Conservation (phyloP, 2,797 vertebrate genomes). For the Otus scops region DNA sequence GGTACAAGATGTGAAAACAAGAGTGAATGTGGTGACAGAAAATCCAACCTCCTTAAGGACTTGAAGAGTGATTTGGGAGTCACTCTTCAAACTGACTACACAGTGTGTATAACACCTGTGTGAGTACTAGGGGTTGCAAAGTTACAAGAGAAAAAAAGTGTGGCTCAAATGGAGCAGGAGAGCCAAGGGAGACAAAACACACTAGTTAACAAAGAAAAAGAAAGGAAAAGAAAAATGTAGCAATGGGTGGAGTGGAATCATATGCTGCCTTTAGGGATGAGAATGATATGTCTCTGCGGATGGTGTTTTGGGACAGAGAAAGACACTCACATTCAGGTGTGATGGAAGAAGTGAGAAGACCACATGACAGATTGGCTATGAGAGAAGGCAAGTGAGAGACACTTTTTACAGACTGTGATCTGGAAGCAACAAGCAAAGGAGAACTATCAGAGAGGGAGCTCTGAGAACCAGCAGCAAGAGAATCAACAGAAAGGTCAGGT, state of each 20-base stretch:
- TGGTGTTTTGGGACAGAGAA: neutral
- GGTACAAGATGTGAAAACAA: neutral
- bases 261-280: neutral
- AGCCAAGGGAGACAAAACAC: neutral
- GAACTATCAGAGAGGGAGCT: neutral
- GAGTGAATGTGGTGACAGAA: neutral
- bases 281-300: neutral
- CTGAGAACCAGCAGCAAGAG: neutral
- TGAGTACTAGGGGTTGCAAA: neutral
- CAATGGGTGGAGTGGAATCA: neutral
- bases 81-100: neutral
- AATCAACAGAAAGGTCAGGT: neutral
- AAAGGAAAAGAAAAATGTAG: neutral
- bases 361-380: neutral
- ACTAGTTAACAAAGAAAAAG: neutral
- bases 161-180: neutral
- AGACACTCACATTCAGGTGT: neutral
- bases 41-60: neutral
- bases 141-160: neutral
- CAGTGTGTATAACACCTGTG: neutral
- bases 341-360: neutral
- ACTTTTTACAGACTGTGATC: neutral
- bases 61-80: neutral
- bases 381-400: neutral
- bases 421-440: neutral